phyloP scores from a whole-genome alignment of 2,888 invertebrate species.

The Chymomyza fuscimana region DNA sequence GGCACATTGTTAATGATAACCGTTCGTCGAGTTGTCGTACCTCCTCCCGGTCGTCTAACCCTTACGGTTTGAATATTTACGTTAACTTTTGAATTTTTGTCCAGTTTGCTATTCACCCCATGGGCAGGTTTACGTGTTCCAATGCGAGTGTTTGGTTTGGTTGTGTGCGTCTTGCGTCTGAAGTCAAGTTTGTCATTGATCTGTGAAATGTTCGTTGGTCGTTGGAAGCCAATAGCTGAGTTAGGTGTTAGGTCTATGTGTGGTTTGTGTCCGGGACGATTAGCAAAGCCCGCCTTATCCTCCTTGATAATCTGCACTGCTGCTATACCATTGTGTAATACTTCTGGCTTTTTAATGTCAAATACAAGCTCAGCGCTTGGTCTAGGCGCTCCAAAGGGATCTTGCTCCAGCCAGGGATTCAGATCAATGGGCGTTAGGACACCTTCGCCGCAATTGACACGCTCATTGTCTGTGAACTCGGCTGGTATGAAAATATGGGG shows the following conservation, averaged over 20 bases:
- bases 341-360: conserved; percentile 39
- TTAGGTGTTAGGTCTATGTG: conserved; percentile 67
- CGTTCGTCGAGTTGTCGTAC: conserved; percentile 63
- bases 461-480: conserved; percentile 74
- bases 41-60: conserved; percentile 46
- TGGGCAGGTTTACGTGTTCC: conserved; percentile 68
- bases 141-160: conserved; percentile 54
- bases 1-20: conserved; percentile 77
- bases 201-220: conserved; percentile 67
- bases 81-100: conserved; percentile 62
- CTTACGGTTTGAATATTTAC: conserved; percentile 52
- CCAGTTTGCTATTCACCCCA: conserved; percentile 75
- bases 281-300: conserved; percentile 69
- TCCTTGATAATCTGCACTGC: conserved; percentile 48
- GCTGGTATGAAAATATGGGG: conserved; percentile 79
- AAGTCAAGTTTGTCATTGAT: conserved; percentile 84
- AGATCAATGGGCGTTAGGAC: conserved; percentile 75
- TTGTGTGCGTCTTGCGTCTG: conserved; percentile 76
- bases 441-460: conserved; percentile 74
- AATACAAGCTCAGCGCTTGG: conserved; percentile 56
- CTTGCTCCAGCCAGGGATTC: conserved; percentile 78
- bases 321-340: conserved; percentile 27
- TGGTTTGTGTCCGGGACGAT: conserved; percentile 50
- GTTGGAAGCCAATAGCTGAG: conserved; percentile 63
- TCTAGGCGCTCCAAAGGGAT: conserved; percentile 68